These are phyloP conservation scores for Pongo pygmaeus DNA, from an alignment of 2,113 vertebrate genomes.

Conservation along the genomic window DNA sequence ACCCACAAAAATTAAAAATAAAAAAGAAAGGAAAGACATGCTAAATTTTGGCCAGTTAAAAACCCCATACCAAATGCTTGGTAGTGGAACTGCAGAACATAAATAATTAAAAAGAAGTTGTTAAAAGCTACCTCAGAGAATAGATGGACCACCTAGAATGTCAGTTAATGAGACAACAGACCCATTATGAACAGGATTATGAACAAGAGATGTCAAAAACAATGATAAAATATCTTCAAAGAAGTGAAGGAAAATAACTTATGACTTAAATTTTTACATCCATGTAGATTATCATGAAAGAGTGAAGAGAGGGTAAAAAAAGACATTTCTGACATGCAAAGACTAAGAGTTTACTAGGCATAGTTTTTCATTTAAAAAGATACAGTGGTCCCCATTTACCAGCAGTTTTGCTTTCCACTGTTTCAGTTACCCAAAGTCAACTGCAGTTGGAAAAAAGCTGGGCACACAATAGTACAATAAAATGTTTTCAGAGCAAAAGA, in stretches of 20 bases:
- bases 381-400: too few relatives aligned
- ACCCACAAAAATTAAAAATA: too few relatives aligned
- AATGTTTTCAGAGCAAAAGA: neutral
- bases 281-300: neutral
- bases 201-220: neutral
- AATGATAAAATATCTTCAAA: neutral
- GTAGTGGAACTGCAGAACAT: neutral
- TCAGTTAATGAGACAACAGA: neutral
- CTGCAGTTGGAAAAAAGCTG: too few relatives aligned
- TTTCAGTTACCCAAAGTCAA: too few relatives aligned
- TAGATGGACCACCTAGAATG: neutral
- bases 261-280: neutral
- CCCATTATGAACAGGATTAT: neutral
- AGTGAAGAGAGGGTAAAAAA: neutral
- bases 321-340: neutral
- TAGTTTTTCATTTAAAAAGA: neutral
- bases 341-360: neutral
- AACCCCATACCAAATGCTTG: neutral
- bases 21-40: neutral
- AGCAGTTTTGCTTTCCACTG: too few relatives aligned
- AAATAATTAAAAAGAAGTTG: neutral
- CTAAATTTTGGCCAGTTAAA: neutral
- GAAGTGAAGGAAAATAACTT: neutral
- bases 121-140: neutral
- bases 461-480: too few relatives aligned